phyloP scores from a whole-genome alignment of 1,140 invertebrate species.

The Choristoneura fumiferana region DNA sequence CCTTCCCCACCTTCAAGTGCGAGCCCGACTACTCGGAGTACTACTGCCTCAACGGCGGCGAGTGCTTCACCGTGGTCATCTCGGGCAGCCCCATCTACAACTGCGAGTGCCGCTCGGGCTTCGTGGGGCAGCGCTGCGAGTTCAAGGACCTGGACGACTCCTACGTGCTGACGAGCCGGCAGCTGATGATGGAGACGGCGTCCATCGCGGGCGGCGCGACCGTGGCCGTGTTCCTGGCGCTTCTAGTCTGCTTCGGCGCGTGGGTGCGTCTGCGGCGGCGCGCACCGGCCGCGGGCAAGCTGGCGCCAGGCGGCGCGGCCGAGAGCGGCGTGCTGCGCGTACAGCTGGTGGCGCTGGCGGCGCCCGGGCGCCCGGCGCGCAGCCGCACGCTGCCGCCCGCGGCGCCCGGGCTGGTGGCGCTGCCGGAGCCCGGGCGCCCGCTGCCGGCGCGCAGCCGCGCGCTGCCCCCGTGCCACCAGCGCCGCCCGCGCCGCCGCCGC shows the following conservation, averaged over 20 bases:
- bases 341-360: too few relatives aligned
- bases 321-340: too few relatives aligned
- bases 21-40: slow-evolving; percentile 93
- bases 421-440: too few relatives aligned
- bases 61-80: slow-evolving; percentile 96
- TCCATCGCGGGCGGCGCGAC: slow-evolving; percentile 94
- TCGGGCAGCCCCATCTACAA: slow-evolving; percentile 94
- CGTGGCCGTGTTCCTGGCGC: slow-evolving; percentile 91
- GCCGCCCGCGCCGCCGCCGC: slow-evolving; percentile 37
- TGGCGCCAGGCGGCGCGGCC: too few relatives aligned
- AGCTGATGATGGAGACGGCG: slow-evolving; percentile 93
- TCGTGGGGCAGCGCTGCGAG: slow-evolving; percentile 93
- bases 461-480: slow-evolving; percentile 2
- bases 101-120: slow-evolving; percentile 95
- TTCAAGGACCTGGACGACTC: slow-evolving; percentile 98
- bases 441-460: too few relatives aligned
- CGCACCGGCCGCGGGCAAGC: slow-evolving; percentile 50
- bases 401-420: slow-evolving; percentile 43
- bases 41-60: slow-evolving; percentile 96
- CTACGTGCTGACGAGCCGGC: slow-evolving; percentile 92
- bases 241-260: slow-evolving; percentile 88
- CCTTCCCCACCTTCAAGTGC: slow-evolving; percentile 96
- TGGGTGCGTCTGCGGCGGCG: too few relatives aligned
- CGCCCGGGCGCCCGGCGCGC: slow-evolving; percentile 58
- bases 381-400: slow-evolving; percentile 67